Percentiles rank a stretch among this genome's conserved stretches.
Conservation (phyloP, 2,888 invertebrate species). For the Plebejus argus region DNA sequence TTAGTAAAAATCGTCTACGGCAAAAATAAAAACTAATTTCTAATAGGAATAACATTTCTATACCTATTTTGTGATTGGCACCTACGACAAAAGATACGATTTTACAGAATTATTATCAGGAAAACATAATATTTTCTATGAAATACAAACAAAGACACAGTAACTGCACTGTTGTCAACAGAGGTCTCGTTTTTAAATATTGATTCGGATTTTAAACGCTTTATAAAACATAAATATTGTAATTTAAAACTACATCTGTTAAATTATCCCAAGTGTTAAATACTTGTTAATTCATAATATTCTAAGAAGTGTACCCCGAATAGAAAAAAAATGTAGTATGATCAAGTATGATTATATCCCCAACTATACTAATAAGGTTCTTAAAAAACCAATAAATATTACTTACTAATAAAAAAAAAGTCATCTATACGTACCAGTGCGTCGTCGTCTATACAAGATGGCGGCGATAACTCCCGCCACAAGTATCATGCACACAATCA, state of each 20-base stretch:
- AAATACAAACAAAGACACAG: too few species aligned
- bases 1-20: constrained; percentile 36
- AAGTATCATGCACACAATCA: constrained; percentile 93
- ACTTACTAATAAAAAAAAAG: constrained; percentile 1
- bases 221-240: too few species aligned
- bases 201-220: too few species aligned
- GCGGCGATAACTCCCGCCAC: constrained; percentile 94
- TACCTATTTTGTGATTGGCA: constrained; percentile 15
- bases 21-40: constrained; percentile 11
- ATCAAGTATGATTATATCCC: too few species aligned
- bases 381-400: not conserved
- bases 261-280: too few species aligned
- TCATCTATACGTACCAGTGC: constrained; percentile 84
- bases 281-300: too few species aligned
- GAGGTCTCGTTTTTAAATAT: too few species aligned
- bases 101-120: not conserved
- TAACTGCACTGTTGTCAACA: too few species aligned
- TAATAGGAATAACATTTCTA: constrained; percentile 11
- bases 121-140: not conserved
- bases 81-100: constrained; percentile 1
- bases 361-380: too few species aligned
- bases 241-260: too few species aligned
- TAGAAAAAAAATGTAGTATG: too few species aligned
- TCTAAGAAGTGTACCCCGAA: too few species aligned
- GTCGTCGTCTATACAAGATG: constrained; percentile 90